A percentile compares a stretch with the other conserved stretches of the same genome.
These are phyloP conservation scores for Ashinkailepas kermadecensis DNA, from an alignment of 2,888 invertebrate species.

Conservation along the genomic window DNA sequence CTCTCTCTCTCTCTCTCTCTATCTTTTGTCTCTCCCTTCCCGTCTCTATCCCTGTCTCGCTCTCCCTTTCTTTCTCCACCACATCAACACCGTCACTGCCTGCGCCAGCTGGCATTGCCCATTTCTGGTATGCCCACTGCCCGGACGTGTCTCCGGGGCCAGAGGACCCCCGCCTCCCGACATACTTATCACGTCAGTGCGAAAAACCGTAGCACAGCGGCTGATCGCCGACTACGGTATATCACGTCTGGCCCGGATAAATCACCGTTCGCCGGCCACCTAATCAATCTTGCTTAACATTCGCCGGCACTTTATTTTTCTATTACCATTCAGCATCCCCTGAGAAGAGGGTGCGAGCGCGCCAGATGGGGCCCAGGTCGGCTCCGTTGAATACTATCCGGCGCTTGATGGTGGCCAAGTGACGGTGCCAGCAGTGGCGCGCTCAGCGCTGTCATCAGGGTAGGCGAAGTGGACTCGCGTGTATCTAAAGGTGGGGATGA, in stretches of 20 bases:
- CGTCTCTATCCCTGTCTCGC: too few relatives aligned
- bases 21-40: too few relatives aligned
- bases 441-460: background rate
- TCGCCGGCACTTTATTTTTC: conserved; percentile 20
- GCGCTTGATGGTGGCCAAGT: background rate
- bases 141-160: too few relatives aligned
- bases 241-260: too few relatives aligned
- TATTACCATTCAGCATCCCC: conserved; percentile 14
- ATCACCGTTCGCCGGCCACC: background rate
- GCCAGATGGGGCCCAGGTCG: background rate
- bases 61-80: too few relatives aligned
- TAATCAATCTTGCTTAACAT: conserved; percentile 16
- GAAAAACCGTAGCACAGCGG: background rate
- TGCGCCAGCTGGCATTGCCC: too few relatives aligned
- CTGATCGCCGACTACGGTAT: too few relatives aligned
- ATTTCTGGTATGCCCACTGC: too few relatives aligned
- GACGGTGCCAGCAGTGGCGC: background rate
- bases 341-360: background rate
- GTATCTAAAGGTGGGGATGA: too few relatives aligned
- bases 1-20: too few relatives aligned
- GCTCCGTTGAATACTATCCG: background rate
- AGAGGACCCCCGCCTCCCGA: too few relatives aligned
- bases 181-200: background rate
- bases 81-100: too few relatives aligned
- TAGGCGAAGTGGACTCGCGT: background rate